phyloP scores from a whole-genome alignment of 2,113 vertebrate species.

The Sciurus niger region DNA sequence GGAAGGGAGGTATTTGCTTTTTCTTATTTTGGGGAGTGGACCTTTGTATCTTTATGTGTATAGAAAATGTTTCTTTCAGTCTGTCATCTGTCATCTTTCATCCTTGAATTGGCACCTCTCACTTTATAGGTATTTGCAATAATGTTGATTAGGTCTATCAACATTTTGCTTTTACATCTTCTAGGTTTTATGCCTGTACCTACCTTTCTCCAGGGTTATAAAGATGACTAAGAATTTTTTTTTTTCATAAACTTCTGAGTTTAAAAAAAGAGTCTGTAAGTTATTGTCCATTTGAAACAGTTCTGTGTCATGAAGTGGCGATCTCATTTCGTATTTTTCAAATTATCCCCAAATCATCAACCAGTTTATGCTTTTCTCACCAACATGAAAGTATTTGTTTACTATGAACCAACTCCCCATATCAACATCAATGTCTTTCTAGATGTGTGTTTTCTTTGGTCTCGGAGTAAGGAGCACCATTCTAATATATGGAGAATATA shows the following conservation, averaged over 20 bases:
- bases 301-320: not conserved
- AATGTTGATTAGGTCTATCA: constrained; percentile 33
- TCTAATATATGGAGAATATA: not conserved
- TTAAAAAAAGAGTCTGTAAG: not conserved
- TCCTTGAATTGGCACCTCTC: not conserved
- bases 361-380: not conserved
- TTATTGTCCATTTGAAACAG: constrained; percentile 39
- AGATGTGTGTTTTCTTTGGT: not conserved
- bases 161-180: not conserved
- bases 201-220: not conserved
- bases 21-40: not conserved
- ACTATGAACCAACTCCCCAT: not conserved
- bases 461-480: not conserved
- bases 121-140: not conserved
- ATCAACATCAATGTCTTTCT: not conserved
- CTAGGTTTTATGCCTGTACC: constrained; percentile 9
- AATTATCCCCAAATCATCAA: not conserved
- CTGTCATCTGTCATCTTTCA: constrained; percentile 42
- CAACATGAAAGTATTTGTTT: constrained; percentile 27
- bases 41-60: not conserved
- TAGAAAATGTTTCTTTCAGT: not conserved
- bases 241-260: constrained; percentile 45
- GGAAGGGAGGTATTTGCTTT: not conserved
- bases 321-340: constrained; percentile 27
- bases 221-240: not conserved